Conservation (phyloP, 2,113 vertebrate species). For the Carettochelys insculpta region DNA sequence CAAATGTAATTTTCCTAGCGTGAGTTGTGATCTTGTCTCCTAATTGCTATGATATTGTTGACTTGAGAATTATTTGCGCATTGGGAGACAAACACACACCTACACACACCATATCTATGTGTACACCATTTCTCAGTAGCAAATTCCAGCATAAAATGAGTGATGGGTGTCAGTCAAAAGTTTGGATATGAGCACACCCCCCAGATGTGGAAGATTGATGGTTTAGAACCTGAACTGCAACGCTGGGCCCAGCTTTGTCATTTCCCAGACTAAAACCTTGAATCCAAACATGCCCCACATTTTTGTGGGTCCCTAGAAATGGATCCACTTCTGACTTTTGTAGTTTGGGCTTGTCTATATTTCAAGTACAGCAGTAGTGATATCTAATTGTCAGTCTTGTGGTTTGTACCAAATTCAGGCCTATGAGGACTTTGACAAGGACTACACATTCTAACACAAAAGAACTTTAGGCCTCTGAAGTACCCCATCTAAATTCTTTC, state of each 20-base stretch:
- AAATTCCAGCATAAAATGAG: not conserved
- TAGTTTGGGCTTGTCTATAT: not conserved
- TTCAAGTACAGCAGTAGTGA: not conserved
- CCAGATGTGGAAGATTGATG: not conserved
- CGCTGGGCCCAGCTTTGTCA: fast-evolving
- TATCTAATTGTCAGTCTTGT: not conserved
- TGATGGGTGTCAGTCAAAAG: not conserved
- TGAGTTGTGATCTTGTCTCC: conserved; percentile 24
- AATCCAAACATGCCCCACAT: not conserved
- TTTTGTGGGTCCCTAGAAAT: not conserved
- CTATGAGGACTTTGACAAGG: not conserved
- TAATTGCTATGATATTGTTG: conserved; percentile 51
- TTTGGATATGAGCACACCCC: not conserved
- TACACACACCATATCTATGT: conserved; percentile 11
- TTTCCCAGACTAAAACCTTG: not conserved
- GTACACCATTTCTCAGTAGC: not conserved
- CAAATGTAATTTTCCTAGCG: conserved; percentile 50
- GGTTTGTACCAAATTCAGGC: not conserved
- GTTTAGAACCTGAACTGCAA: not conserved
- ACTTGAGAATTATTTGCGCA: conserved; percentile 42
- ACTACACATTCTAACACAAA: conserved; percentile 8
- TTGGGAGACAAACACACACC: too few relatives aligned
- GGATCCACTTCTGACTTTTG: not conserved
- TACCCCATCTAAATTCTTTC: not conserved
- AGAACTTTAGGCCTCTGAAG: conserved; percentile 3